Conservation (phyloP, 2,888 invertebrate species). For the Arge pagana region DNA sequence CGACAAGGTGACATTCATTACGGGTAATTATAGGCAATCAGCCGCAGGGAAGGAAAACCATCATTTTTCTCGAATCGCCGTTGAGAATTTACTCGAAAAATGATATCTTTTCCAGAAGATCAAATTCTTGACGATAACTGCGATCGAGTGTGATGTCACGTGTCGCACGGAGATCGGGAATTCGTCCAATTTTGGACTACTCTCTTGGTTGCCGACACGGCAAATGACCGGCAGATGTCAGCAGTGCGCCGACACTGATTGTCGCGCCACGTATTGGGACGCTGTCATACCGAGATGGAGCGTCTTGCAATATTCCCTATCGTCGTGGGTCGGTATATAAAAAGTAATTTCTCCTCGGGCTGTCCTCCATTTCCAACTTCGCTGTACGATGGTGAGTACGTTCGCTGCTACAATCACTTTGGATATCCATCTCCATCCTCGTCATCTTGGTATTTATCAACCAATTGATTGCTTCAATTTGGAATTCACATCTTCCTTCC, state of each 20-base stretch:
- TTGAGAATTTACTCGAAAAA: too few relatives aligned
- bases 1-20: too few relatives aligned
- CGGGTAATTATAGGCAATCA: too few relatives aligned
- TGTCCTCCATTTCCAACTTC: conserved; percentile 46
- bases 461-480: background rate
- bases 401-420: background rate
- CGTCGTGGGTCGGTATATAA: conserved; percentile 29
- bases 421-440: conserved; percentile 30
- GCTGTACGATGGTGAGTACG: conserved; percentile 42
- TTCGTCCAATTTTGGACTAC: too few relatives aligned
- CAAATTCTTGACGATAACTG: too few relatives aligned
- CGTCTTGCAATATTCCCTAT: background rate
- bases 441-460: conserved; percentile 24
- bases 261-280: background rate
- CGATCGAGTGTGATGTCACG: too few relatives aligned
- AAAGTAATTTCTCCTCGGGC: conserved; percentile 8
- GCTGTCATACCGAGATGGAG: background rate
- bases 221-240: too few relatives aligned
- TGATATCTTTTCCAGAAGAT: too few relatives aligned
- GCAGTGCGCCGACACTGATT: background rate
- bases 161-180: too few relatives aligned
- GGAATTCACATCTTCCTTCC: background rate
- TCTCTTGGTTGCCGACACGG: too few relatives aligned
- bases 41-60: too few relatives aligned
- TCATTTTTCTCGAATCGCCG: too few relatives aligned